These are phyloP conservation scores for Ametastegia equiseti DNA, from an alignment of 2,888 invertebrate genomes.

Conservation along the genomic window DNA sequence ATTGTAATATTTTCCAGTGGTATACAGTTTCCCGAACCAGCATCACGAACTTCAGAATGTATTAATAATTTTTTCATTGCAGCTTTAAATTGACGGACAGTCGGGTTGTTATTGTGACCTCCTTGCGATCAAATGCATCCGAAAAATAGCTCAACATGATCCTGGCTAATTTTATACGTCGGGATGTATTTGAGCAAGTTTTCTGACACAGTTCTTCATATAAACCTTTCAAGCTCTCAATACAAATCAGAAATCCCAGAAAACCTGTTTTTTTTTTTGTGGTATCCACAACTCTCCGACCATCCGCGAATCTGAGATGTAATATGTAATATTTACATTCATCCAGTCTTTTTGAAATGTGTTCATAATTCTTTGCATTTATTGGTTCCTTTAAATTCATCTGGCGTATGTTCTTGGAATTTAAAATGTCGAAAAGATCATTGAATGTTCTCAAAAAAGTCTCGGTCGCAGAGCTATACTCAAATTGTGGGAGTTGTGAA, in stretches of 20 bases:
- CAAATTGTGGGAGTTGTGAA: slow-evolving; percentile 56
- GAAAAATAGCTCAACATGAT: slow-evolving; percentile 53
- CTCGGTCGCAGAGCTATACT: slow-evolving; percentile 53
- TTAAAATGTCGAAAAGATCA: slow-evolving; percentile 59
- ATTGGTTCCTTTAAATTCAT: slow-evolving; percentile 45
- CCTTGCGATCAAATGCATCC: slow-evolving; percentile 48
- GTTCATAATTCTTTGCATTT: slow-evolving; percentile 35
- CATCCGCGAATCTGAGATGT: slow-evolving; percentile 29
- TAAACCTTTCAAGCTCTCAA: slow-evolving; percentile 42
- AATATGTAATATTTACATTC: slow-evolving; percentile 38
- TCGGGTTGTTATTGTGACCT: slow-evolving; percentile 53
- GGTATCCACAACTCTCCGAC: slow-evolving; percentile 30
- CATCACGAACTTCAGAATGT: slow-evolving; percentile 41
- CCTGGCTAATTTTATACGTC: slow-evolving; percentile 51
- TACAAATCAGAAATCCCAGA: slow-evolving; percentile 46
- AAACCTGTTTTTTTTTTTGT: slow-evolving; percentile 48
- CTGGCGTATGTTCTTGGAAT: slow-evolving; percentile 51
- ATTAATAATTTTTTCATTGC: slow-evolving; percentile 48
- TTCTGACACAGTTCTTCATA: slow-evolving; percentile 15
- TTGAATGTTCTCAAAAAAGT: slow-evolving; percentile 57
- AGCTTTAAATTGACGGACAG: slow-evolving; percentile 49
- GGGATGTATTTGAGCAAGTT: slow-evolving; percentile 46
- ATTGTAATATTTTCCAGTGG: slow-evolving; percentile 13
- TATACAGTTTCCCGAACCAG: background rate
- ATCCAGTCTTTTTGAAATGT: slow-evolving; percentile 10